A percentile compares a stretch with the other conserved stretches of the same genome.
phyloP scores from a whole-genome alignment of 2,888 invertebrate genomes.

The Pollenia amentaria region DNA sequence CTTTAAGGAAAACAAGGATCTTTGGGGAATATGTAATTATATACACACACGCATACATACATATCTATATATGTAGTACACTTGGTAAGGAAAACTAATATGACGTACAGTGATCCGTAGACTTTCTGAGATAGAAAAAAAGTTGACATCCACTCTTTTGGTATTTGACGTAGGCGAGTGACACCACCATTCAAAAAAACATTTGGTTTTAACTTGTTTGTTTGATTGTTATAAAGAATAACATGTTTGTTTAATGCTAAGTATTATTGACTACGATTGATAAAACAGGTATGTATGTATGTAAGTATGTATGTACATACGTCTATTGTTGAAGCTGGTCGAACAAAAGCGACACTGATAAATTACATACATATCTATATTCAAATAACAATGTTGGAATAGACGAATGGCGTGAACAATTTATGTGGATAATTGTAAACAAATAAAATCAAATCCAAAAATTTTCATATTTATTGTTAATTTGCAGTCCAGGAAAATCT shows the following conservation, averaged over 20 bases:
- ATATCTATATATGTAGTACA: neutral
- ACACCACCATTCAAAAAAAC: slow-evolving; percentile 44
- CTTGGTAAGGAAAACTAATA: neutral
- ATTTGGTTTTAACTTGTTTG: slow-evolving; percentile 7
- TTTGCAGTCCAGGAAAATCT: too few species aligned
- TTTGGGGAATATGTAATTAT: neutral
- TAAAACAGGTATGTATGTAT: neutral
- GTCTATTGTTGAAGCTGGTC: neutral
- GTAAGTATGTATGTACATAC: neutral
- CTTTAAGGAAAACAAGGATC: too few species aligned
- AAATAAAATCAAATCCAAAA: too few species aligned
- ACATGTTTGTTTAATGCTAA: neutral
- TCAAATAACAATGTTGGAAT: neutral
- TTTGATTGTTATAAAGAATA: slow-evolving; percentile 26
- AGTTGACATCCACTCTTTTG: slow-evolving; percentile 57
- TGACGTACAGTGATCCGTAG: neutral
- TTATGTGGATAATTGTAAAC: too few species aligned
- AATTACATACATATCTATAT: neutral
- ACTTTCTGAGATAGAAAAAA: slow-evolving; percentile 38
- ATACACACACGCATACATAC: neutral
- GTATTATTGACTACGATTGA: neutral
- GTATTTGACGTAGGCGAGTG: slow-evolving; percentile 70
- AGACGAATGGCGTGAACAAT: neutral
- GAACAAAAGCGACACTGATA: slow-evolving; percentile 2
- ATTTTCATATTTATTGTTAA: too few species aligned